Evolutionary conservation across 2,113 vertebrate genomes (phyloP), one percentile per base, ranked within the genome.

Genomic region (Lynx canadensis): DNA sequence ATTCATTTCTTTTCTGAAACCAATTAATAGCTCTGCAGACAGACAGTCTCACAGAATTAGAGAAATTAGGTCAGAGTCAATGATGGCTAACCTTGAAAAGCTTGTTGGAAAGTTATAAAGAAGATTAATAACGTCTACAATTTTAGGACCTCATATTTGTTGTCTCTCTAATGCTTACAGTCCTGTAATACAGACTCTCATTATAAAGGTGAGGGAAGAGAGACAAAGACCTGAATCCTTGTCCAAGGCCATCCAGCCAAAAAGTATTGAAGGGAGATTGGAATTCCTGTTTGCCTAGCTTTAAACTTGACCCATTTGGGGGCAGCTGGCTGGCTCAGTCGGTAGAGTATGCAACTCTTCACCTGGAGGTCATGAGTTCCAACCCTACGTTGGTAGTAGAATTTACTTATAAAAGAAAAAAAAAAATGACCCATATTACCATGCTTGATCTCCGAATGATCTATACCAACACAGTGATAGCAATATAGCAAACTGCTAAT

Each of bases 41-140:
- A 55, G 31, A 69, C 50, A 50, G 15, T 83, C 78, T 96, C 80
- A 86, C 41, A 80, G 38, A 97, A 92, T 92, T 81, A 80, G 73
- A 93, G 82, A 93, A 97, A 97, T 50, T 85, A 93, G 98, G 96
- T 94, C 95, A 95, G 73, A 94, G 84, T 73, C 68, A 21, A 31
- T 79, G 79, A 38, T 76, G 83, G 45, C 50, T 95, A 91, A 89
- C 52, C 55, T 92, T 90, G 94, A 41, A 65, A 93, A 93, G n/a
- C 45, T 65, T 73, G 48, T 73, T 89, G 86, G 65, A 79, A 91
- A 87, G 48, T 87, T 88, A 66, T 33, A 92, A 96, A 97, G 88
- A 80, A 96, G 79, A 80, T 69, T 95, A 96, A 87, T 31, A 66
- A 76, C 48, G 11, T 63, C 52, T 89, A 16, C 15, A 23, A 63